Evolutionary conservation across 2,888 invertebrate genomes (phyloP), one percentile per base, ranked within the genome.

Genomic region (Synergus gifuensis): DNA sequence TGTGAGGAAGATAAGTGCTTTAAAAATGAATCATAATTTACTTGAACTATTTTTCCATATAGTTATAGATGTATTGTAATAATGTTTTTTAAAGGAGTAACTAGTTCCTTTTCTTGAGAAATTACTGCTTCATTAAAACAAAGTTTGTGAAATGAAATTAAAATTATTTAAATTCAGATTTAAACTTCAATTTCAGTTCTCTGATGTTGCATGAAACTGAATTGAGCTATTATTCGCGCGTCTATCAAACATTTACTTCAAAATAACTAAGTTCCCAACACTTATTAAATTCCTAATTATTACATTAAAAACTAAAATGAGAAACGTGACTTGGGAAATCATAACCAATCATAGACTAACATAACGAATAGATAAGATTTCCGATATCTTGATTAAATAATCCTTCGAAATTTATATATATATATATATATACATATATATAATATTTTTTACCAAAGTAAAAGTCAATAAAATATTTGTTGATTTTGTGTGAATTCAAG

Each of bases 241-340:
- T 66, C 42, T 73, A 73, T 49, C 49, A 54, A 54, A 73, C 69
- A 28, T 46, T 54, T 73, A 54, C 12, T 73, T 22, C 28, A 5
- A 49, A 73, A 73, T 73, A 49, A 49, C 28, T 9, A 73, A 54
- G 49, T 73, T 73, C 69, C 54, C 69, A 67, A 44, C 67, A 73
- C 54, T 49, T 22, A 73, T 73, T 73, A 73, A 36, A 73, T 73
- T 73, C n/a, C 28, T 73, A 73, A 73, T 73, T 73, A 49, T 49
- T 54, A n/a, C 69, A 73, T 73, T 73, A 73, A 49, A 67, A n/a
- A 12, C 69, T 49, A 54, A 73, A 73, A 73, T 73, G 49, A 73
- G 69, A 73, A 73, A 49, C 69, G 69, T 73, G 69, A 73, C 69
- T 73, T 40, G 54, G 28, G 54, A 28, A 54, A 73, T 54, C 16